Evolutionary conservation across 2,888 invertebrate species (phyloP).

Genomic region (Exocentrus adspersus): DNA sequence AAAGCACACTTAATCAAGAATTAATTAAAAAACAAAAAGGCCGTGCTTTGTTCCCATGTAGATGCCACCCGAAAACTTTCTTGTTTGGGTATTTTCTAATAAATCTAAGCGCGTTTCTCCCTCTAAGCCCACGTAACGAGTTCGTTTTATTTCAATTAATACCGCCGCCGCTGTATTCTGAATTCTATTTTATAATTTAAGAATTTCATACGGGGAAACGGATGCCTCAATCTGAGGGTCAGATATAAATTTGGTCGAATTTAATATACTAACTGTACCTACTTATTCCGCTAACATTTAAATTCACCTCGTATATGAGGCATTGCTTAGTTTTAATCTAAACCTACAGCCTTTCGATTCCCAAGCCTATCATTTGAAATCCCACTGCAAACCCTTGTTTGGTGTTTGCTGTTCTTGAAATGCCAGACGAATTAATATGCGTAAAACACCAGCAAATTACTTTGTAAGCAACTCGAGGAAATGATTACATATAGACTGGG

Average conservation of each 20-base stretch:
- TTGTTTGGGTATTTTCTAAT: constrained; percentile 4
- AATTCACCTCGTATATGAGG: no score
- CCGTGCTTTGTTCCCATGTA: constrained; percentile 1
- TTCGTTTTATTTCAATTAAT: background rate
- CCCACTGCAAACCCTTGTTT: background rate
- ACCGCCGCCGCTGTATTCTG: background rate
- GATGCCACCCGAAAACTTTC: background rate
- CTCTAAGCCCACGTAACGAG: background rate
- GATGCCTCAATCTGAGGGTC: no score
- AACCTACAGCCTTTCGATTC: constrained; percentile 2
- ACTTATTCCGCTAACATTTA: no score
- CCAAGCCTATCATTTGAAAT: constrained; percentile 13
- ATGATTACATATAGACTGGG: no score
- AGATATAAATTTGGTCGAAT: no score
- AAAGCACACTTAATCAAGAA: constrained; percentile 16
- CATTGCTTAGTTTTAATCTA: background rate
- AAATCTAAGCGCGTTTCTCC: background rate
- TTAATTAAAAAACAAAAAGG: constrained; percentile 23
- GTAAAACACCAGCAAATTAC: constrained; percentile 23
- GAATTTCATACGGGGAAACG: no score
- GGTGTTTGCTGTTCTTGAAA: background rate
- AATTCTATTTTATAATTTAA: background rate
- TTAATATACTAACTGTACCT: no score
- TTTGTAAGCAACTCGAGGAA: constrained; percentile 16
- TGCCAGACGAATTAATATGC: background rate